phyloP scores from a whole-genome alignment of 2,888 invertebrate genomes.

The Drosophila pseudotalamancana region DNA sequence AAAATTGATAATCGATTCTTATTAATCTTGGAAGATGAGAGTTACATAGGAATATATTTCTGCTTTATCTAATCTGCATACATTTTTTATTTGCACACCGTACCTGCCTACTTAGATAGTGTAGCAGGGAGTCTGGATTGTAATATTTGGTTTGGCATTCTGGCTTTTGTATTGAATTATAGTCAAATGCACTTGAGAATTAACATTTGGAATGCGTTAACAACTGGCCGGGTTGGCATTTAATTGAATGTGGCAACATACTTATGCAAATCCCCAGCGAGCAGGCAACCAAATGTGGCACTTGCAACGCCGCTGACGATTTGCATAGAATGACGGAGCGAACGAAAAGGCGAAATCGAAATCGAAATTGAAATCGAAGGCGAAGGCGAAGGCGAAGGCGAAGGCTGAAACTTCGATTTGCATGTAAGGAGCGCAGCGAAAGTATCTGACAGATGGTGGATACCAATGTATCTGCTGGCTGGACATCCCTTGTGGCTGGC shows the following conservation, averaged over 20 bases:
- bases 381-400: too few relatives aligned
- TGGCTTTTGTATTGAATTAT: slow-evolving; percentile 42
- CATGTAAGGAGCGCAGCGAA: slow-evolving; percentile 35
- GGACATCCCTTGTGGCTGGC: too few relatives aligned
- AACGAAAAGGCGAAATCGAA: neutral
- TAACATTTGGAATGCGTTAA: slow-evolving; percentile 79
- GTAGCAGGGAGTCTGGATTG: slow-evolving; percentile 12
- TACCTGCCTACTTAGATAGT: neutral
- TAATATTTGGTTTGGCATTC: neutral
- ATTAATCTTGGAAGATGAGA: too few relatives aligned
- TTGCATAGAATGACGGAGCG: slow-evolving; percentile 69
- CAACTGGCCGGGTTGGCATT: slow-evolving; percentile 74
- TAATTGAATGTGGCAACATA: slow-evolving; percentile 73
- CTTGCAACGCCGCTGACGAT: slow-evolving; percentile 33
- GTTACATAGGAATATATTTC: too few relatives aligned
- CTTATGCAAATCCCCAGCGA: slow-evolving; percentile 72
- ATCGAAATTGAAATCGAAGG: too few relatives aligned
- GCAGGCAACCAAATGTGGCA: slow-evolving; percentile 62
- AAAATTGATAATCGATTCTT: too few relatives aligned
- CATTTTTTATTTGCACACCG: neutral
- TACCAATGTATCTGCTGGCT: neutral
- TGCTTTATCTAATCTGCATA: neutral
- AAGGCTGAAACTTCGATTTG: slow-evolving; percentile 67
- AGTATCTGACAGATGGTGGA: slow-evolving; percentile 1
- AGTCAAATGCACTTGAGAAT: slow-evolving; percentile 81